Conservation (phyloP, 2,888 invertebrate genomes). For the Dilophus febrilis region DNA sequence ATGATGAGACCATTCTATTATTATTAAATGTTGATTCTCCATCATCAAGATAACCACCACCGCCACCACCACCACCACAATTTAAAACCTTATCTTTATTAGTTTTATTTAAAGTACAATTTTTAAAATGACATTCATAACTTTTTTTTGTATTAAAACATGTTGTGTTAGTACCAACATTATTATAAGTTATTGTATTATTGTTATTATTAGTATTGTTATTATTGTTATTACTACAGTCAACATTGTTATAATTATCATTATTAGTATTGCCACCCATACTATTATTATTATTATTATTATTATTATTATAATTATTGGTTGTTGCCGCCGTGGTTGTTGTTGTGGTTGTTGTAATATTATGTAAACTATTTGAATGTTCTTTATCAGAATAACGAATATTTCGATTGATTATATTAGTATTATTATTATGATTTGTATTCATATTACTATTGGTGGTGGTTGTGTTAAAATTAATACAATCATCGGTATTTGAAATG, state of each 20-base stretch:
- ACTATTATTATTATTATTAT: background rate
- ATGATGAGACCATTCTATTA: slow-evolving; percentile 10
- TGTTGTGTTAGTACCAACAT: too few relatives aligned
- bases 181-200: background rate
- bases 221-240: background rate
- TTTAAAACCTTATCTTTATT: too few relatives aligned
- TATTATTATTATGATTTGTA: background rate
- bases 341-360: background rate
- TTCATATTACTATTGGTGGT: background rate
- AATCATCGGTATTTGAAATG: too few relatives aligned
- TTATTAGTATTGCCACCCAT: too few relatives aligned
- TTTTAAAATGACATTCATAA: slow-evolving; percentile 26
- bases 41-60: too few relatives aligned
- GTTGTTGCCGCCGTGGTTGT: background rate
- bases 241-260: background rate
- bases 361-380: too few relatives aligned
- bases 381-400: too few relatives aligned
- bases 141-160: too few relatives aligned
- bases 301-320: background rate
- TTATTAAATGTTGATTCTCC: too few relatives aligned
- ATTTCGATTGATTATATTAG: background rate
- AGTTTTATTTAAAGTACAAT: slow-evolving; percentile 23
- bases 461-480: too few relatives aligned
- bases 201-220: background rate
- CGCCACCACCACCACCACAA: too few relatives aligned